phyloP scores from a whole-genome alignment of 1,140 invertebrate species.

The Drosophila lini region DNA sequence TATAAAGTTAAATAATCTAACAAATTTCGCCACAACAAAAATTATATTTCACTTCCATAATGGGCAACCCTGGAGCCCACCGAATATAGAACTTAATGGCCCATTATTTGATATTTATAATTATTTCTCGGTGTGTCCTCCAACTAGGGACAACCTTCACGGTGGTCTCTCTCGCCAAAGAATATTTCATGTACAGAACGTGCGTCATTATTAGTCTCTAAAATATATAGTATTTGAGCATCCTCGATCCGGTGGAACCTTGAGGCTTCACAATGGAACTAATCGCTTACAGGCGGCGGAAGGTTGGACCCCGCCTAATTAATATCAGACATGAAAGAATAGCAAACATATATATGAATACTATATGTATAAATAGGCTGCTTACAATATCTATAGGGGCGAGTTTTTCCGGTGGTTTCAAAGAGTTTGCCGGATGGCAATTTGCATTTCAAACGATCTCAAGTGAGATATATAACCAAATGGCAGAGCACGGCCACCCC shows the following conservation, averaged over 20 bases:
- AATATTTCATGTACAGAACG: conserved; percentile 43
- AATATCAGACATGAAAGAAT: conserved; percentile 41
- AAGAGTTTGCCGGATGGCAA: conserved; percentile 52
- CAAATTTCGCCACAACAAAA: background rate
- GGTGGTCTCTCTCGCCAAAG: conserved; percentile 28
- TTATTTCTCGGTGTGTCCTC: conserved; percentile 22
- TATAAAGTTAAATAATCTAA: background rate
- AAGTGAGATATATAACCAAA: conserved; percentile 49
- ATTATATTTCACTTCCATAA: conserved; percentile 8
- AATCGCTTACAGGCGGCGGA: conserved; percentile 47
- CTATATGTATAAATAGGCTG: conserved; percentile 13
- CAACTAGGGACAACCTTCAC: conserved; percentile 30
- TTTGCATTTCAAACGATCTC: conserved; percentile 78
- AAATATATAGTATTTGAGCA: conserved; percentile 1
- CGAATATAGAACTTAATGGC: conserved; percentile 21
- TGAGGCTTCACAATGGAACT: conserved; percentile 47
- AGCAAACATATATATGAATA: conserved; percentile 1
- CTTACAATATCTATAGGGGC: conserved; percentile 46
- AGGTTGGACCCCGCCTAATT: conserved; percentile 38
- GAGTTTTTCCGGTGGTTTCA: conserved; percentile 33
- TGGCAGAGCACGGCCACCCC: conserved; percentile 35
- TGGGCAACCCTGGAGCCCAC: background rate
- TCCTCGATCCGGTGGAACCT: conserved; percentile 20
- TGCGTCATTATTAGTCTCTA: conserved; percentile 43
- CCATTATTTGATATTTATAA: conserved; percentile 29